These are phyloP conservation scores for Lordiphosa fenestrarum DNA, from an alignment of 2,888 invertebrate species.

Conservation along the genomic window DNA sequence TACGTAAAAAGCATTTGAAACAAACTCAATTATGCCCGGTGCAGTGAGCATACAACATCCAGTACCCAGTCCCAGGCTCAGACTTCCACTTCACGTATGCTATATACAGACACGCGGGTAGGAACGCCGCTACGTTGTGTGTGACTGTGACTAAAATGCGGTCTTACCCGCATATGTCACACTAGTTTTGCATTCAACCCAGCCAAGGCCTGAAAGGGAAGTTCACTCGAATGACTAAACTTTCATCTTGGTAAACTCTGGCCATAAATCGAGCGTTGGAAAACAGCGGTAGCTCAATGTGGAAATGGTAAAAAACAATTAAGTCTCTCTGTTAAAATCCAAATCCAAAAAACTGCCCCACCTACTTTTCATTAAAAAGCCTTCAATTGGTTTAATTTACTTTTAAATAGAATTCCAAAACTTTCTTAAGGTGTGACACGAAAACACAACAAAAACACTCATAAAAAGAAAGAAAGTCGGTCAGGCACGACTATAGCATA, in stretches of 20 bases:
- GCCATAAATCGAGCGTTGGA: too few species aligned
- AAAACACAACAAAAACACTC: too few species aligned
- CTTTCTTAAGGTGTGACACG: too few species aligned
- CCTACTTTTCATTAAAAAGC: too few species aligned
- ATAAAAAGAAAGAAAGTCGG: too few species aligned
- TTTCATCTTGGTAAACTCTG: too few species aligned
- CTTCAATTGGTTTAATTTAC: too few species aligned
- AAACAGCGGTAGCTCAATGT: slow-evolving; percentile 17
- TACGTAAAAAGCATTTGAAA: slow-evolving; percentile 73
- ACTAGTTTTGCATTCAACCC: slow-evolving; percentile 50
- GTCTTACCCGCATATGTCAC: slow-evolving; percentile 73
- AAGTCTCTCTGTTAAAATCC: too few species aligned
- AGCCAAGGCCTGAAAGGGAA: slow-evolving; percentile 24
- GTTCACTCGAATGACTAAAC: slow-evolving; percentile 26
- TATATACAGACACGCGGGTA: slow-evolving; percentile 23
- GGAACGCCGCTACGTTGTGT: slow-evolving; percentile 28
- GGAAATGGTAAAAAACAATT: too few species aligned
- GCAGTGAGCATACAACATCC: slow-evolving; percentile 53
- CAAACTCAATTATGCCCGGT: slow-evolving; percentile 73
- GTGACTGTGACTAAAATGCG: slow-evolving; percentile 76
- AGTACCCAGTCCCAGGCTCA: neutral
- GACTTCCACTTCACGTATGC: slow-evolving; percentile 29
- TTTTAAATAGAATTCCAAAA: too few species aligned
- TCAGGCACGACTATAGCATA: too few species aligned
- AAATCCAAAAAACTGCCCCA: too few species aligned